These are phyloP conservation scores for Pterostichus madidus DNA, from an alignment of 2,888 invertebrate genomes.

Conservation along the genomic window DNA sequence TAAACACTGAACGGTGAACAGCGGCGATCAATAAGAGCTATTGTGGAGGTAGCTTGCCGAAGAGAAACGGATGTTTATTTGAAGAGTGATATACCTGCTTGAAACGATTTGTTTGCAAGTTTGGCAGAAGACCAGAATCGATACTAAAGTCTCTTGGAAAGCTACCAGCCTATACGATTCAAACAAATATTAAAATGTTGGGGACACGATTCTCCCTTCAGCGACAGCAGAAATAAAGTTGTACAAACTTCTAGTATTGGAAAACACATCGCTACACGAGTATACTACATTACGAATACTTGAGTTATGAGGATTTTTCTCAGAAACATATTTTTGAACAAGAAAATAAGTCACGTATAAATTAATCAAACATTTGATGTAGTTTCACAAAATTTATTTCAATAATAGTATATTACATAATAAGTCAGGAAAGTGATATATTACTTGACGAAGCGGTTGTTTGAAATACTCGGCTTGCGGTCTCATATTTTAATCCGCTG, in stretches of 20 bases:
- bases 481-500: no score
- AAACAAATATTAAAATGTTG: conserved; percentile 52
- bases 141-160: conserved; percentile 55
- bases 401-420: no score
- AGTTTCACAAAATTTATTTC: no score
- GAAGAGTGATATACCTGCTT: conserved; percentile 63
- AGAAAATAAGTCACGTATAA: no score
- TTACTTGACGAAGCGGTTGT: no score
- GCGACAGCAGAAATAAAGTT: conserved; percentile 33
- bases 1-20: conserved; percentile 43
- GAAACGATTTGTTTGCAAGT: conserved; percentile 60
- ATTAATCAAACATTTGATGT: no score
- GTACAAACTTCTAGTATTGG: neutral
- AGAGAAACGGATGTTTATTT: conserved; percentile 55
- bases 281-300: conserved; percentile 39
- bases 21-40: conserved; percentile 43
- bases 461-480: no score
- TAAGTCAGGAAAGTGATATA: no score
- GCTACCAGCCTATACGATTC: conserved; percentile 28
- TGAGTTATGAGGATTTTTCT: neutral
- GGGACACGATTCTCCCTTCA: conserved; percentile 12
- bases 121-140: conserved; percentile 63
- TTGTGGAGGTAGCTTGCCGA: conserved; percentile 39
- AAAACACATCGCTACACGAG: conserved; percentile 26
- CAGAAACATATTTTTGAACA: no score